phyloP scores from a whole-genome alignment of 2,797 vertebrate species.

The Todus mexicanus region DNA sequence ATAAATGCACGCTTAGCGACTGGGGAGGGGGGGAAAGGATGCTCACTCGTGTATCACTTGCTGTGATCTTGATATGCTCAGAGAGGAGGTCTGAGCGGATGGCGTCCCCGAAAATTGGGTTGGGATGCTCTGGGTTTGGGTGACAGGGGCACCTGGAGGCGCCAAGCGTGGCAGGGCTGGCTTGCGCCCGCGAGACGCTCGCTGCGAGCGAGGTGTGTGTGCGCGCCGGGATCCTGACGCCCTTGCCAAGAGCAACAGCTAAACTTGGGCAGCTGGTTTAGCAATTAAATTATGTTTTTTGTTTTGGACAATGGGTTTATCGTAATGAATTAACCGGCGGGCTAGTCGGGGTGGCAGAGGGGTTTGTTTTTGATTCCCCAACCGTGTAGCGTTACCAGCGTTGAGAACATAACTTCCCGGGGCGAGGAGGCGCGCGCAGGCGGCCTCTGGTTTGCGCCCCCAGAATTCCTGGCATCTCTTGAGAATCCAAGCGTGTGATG shows the following conservation, averaged over 20 bases:
- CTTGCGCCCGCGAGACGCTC: background rate
- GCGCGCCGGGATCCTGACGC: background rate
- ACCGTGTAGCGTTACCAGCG: background rate
- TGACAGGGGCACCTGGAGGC: background rate
- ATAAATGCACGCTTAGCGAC: background rate
- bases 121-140: background rate
- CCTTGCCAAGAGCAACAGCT: constrained; percentile 8
- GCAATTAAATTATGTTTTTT: constrained; percentile 32
- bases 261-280: constrained; percentile 35
- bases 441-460: background rate
- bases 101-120: background rate
- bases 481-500: background rate
- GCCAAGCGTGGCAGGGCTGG: background rate
- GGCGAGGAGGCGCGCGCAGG: too few relatives aligned
- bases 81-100: background rate
- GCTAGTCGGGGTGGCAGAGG: background rate
- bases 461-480: background rate
- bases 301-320: constrained; percentile 44
- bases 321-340: background rate
- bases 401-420: rapidly evolving
- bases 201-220: background rate
- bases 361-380: constrained; percentile 18
- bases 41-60: background rate
- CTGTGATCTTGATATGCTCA: background rate
- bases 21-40: rapidly evolving